Base-by-base conservation (phyloP, 2,113 vertebrate genomes). In the Gymnobelideus leadbeateri region DNA sequence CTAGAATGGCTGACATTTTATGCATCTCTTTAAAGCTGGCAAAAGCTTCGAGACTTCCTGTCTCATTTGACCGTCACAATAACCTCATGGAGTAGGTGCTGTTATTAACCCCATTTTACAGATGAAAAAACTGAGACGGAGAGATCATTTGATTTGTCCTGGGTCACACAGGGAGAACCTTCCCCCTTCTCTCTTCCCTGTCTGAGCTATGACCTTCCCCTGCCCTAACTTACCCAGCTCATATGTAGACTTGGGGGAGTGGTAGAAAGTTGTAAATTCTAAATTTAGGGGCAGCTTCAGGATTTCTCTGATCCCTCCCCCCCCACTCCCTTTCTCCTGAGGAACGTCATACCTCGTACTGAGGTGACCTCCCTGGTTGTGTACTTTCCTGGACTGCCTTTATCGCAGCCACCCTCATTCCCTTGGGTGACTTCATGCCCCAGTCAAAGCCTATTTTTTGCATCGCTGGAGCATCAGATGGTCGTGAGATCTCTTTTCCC, bases 271-370 rank as follows among this genome's bases (percentile, higher is more conserved):
- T 28, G 28, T 61, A 61, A 61, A 28, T 61, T 61, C 57, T 37
- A 37, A 61, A 61, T 37, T 61, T 28, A 31, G 28, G 57, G 1
- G 12, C 31, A 10, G 89, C 8, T 61, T 37, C 8, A 0, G 1
- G 24, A 3, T 6, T 51, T 21, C 0, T 14, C 8, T n/a, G 53
- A 28, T 46, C 26, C 9, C 24, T 8, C 16, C 28, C 9, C 51
- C 12, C 47, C 3, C 0, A 10, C 55, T 43, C 8, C 26, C 19
- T 21, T 8, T 0, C 7, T 57, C 47, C 31, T 1, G 0, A 1
- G 25, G 31, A n/a, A 68, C 3, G n/a, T 68, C 4, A 68, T 68
- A 68, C 14, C 28, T 31, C 37, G 31, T 12, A 68, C 61, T 37
- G 61, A 68, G 12, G 31, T 68, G 31, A 68, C 31, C 31, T n/a